phyloP scores from a whole-genome alignment of 2,797 vertebrate species.

The Echeneis naucrates region DNA sequence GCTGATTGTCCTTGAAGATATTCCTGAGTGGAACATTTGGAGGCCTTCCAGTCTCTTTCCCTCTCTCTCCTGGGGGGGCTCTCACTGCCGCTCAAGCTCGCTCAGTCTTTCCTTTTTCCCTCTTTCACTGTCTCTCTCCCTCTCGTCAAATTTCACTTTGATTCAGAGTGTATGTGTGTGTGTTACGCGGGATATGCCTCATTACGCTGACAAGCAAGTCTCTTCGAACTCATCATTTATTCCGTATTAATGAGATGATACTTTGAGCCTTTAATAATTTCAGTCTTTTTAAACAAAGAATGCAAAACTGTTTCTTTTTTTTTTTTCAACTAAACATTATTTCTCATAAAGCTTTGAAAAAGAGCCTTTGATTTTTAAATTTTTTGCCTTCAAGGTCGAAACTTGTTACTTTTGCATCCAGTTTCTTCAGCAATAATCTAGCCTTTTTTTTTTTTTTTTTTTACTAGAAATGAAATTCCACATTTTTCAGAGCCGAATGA shows the following conservation, averaged over 20 bases:
- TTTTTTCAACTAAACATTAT: neutral
- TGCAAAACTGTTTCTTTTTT: neutral
- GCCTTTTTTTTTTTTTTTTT: constrained; percentile 36
- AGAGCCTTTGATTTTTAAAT: constrained; percentile 4
- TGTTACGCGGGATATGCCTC: constrained; percentile 54
- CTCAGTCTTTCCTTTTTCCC: constrained; percentile 6
- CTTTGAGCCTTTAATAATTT: constrained; percentile 46
- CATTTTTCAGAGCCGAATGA: constrained; percentile 42
- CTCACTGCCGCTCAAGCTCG: constrained; percentile 32
- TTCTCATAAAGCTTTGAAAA: neutral
- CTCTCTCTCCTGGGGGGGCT: constrained; percentile 31
- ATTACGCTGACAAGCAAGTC: constrained; percentile 65
- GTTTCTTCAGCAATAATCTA: constrained; percentile 13
- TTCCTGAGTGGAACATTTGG: constrained; percentile 75
- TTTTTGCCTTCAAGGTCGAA: constrained; percentile 36
- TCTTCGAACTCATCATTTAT: constrained; percentile 51
- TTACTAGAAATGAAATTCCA: constrained; percentile 39
- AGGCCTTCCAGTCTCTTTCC: constrained; percentile 56
- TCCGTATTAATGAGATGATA: constrained; percentile 52
- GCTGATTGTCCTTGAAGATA: constrained; percentile 84
- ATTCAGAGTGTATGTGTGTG: constrained; percentile 23
- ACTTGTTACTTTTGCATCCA: constrained; percentile 30
- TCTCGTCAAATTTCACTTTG: constrained; percentile 38
- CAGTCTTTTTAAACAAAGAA: constrained; percentile 34
- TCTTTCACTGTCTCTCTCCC: neutral